Evolutionary conservation across 2,888 invertebrate species (phyloP), one percentile per base, ranked within the genome.

Genomic region (Epirrhoe tristata): DNA sequence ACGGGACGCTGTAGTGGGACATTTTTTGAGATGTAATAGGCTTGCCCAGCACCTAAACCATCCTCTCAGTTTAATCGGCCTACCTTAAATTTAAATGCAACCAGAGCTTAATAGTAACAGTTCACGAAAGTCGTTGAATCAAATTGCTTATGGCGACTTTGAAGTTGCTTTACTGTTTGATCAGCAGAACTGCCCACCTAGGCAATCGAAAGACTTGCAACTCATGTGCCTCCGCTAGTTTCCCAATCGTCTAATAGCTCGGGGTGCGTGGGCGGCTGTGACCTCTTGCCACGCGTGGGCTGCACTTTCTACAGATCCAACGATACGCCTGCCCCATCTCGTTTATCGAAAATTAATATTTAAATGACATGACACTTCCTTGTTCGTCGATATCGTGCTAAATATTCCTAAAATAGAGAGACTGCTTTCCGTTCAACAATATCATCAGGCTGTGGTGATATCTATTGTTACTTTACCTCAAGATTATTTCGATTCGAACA

Each of bases 261-360:
- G 77, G 82, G 77, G 79, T 78, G 86, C 79, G 90, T 90, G 86
- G 90, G 90, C 78, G 85, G 70, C 73, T 72, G 77, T 90, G 91
- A 91, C 91, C 92, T 90, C 88, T 89, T 81, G 85, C 75, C 87
- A 81, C 82, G 89, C 87, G 91, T 90, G 85, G 92, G 91, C 79
- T 74, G 80, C 80, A 81, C 89, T 90, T 89, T 90, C 89, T 89
- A 89, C 82, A 77, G 72, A 77, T 76, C 77, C 72, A 73, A 76
- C 76, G 82, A 82, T 80, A 81, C 77, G 77, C 77, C 78, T 76
- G 77, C 76, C 74, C 77, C 79, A 78, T 82, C 83, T 77, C 66
- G 73, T 72, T 74, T 78, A 74, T 72, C 73, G 68, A 63, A 74
- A 64, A 74, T 69, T 63, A 70, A 72, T 69, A 69, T 76, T 74